phyloP scores from a whole-genome alignment of 64 coral and sea anemone species.

The Montipora foliosa region DNA sequence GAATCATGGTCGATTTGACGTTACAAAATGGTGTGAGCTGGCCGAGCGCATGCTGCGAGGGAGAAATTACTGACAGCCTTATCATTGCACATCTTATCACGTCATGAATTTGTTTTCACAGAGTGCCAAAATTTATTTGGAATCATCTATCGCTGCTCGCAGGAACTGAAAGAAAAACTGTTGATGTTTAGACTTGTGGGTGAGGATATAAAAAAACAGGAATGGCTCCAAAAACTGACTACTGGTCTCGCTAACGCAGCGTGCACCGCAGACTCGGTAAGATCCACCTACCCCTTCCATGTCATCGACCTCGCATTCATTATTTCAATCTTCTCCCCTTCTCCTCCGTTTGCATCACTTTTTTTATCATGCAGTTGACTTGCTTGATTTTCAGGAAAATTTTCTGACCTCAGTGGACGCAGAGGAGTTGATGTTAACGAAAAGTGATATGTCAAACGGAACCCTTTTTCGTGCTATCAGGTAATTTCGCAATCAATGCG shows the following conservation, averaged over 20 bases:
- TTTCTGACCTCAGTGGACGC: conserved; percentile 91
- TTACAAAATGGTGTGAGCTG: too few relatives aligned
- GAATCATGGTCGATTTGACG: too few relatives aligned
- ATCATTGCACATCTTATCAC: too few relatives aligned
- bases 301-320: background rate
- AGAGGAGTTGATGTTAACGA: conserved; percentile 88
- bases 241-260: conserved; percentile 85
- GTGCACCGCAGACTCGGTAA: conserved; percentile 90
- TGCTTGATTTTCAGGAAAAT: conserved; percentile 69
- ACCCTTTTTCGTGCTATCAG: conserved; percentile 86
- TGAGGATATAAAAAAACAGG: conserved; percentile 88
- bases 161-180: conserved; percentile 95
- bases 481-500: conserved; percentile 13
- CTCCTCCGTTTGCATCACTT: too few relatives aligned
- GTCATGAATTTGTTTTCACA: background rate
- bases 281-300: background rate
- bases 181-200: conserved; percentile 90
- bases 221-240: conserved; percentile 92
- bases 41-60: too few relatives aligned
- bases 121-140: conserved; percentile 98
- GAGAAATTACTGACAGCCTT: too few relatives aligned
- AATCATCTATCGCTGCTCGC: conserved; percentile 90
- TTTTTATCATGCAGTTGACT: background rate
- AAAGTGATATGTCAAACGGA: conserved; percentile 89
- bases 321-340: background rate